phyloP scores from a whole-genome alignment of 2,113 vertebrate species.

The Crotalus horridus region DNA sequence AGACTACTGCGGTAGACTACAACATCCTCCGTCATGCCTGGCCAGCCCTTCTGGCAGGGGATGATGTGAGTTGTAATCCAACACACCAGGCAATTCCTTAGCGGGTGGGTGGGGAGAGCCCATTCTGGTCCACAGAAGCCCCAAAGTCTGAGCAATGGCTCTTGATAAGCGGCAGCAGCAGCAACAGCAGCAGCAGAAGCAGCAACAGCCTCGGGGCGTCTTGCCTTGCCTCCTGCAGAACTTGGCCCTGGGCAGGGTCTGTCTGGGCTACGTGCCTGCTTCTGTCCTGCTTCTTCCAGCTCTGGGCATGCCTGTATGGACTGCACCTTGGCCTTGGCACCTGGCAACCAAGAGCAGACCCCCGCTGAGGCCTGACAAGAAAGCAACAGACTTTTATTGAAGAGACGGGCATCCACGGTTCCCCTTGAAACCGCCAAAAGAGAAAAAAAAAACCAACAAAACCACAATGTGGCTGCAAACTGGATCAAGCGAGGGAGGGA shows the following conservation, averaged over 20 bases:
- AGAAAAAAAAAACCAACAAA: not conserved
- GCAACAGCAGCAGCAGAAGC: not conserved
- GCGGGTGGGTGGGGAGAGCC: not conserved
- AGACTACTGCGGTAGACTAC: not conserved
- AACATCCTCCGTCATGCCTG: not conserved
- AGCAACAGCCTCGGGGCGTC: not conserved
- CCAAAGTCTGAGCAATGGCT: not conserved
- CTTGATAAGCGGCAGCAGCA: not conserved
- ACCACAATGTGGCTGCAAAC: too few species aligned
- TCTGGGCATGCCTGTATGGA: not conserved
- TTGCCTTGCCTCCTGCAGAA: slow-evolving; percentile 4
- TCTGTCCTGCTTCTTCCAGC: slow-evolving; percentile 1
- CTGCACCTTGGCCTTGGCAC: not conserved
- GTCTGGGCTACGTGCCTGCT: not conserved
- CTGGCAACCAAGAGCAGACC: not conserved
- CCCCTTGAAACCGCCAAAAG: not conserved
- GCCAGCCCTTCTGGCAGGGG: not conserved
- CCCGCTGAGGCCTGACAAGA: not conserved
- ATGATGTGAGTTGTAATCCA: not conserved
- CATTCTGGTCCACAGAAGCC: not conserved
- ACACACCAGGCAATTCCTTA: not conserved
- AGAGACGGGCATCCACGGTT: not conserved
- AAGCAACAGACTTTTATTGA: not conserved
- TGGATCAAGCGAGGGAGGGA: not conserved
- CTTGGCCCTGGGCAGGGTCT: not conserved